Percentiles rank a stretch among this genome's conserved stretches.
Evolutionary conservation across 2,888 invertebrate genomes (phyloP).

Genomic region (Crepidodera aurea): DNA sequence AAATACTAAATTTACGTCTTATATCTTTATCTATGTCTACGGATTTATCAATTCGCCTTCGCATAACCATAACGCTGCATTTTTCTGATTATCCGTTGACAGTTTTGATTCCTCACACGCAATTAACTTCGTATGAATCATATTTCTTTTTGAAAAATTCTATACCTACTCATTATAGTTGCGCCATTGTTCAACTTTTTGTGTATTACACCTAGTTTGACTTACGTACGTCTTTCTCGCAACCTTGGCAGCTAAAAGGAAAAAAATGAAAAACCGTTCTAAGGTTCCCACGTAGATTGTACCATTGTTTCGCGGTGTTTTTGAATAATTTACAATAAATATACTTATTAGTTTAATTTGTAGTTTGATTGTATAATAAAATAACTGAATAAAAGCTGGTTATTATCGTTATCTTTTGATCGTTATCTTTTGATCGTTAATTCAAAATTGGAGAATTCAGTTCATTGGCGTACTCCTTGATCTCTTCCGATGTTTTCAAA

Average conservation of each 20-base stretch:
- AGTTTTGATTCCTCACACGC: not conserved
- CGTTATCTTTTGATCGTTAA: not conserved
- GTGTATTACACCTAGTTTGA: not conserved
- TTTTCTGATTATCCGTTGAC: not conserved
- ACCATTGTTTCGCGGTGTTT: slow-evolving; percentile 1
- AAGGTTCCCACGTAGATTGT: slow-evolving; percentile 15
- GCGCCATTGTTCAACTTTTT: not conserved
- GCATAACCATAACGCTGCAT: no score
- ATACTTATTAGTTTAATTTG: slow-evolving; percentile 1
- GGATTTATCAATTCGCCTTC: no score
- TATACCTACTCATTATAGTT: not conserved
- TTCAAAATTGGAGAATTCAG: no score
- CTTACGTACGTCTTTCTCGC: not conserved
- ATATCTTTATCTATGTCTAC: no score
- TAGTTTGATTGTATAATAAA: not conserved
- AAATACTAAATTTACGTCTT: no score
- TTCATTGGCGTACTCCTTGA: no score
- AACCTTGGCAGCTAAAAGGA: not conserved
- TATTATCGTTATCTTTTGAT: not conserved
- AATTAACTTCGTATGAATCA: not conserved
- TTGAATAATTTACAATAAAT: slow-evolving; percentile 4
- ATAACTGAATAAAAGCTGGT: not conserved
- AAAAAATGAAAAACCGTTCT: not conserved
- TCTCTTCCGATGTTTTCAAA: no score
- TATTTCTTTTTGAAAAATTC: not conserved